phyloP scores from a whole-genome alignment of 2,797 vertebrate species.

The Squalus acanthias region DNA sequence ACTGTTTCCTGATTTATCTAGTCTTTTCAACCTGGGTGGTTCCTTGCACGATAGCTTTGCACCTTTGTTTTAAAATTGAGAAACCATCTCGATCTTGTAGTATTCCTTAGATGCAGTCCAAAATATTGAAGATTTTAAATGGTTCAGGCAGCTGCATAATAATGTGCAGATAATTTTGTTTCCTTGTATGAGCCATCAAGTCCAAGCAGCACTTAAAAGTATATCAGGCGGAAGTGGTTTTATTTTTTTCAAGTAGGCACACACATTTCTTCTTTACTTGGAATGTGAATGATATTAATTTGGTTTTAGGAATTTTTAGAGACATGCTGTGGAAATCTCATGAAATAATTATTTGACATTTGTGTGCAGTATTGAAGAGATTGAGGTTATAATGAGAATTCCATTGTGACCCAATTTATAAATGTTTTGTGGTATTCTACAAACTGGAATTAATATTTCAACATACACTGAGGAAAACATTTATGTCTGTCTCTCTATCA shows the following conservation, averaged over 20 bases:
- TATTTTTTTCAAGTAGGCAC: slow-evolving; percentile 43
- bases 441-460: background rate
- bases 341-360: background rate
- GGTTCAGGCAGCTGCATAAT: background rate
- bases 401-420: slow-evolving; percentile 1
- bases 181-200: background rate
- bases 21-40: background rate
- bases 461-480: background rate
- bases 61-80: background rate
- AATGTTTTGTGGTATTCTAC: background rate
- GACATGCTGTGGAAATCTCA: slow-evolving; percentile 14
- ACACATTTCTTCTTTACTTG: slow-evolving; percentile 56
- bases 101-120: background rate
- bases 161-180: background rate
- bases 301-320: slow-evolving; percentile 55
- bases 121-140: background rate
- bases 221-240: slow-evolving; percentile 44
- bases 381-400: background rate
- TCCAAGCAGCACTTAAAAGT: background rate
- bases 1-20: background rate
- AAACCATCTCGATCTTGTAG: background rate
- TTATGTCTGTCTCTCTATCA: background rate
- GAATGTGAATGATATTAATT: slow-evolving; percentile 54
- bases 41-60: background rate
- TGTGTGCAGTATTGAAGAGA: background rate